Base-by-base conservation (phyloP, 1,140 invertebrate species). In the Streblospio benedicti region DNA sequence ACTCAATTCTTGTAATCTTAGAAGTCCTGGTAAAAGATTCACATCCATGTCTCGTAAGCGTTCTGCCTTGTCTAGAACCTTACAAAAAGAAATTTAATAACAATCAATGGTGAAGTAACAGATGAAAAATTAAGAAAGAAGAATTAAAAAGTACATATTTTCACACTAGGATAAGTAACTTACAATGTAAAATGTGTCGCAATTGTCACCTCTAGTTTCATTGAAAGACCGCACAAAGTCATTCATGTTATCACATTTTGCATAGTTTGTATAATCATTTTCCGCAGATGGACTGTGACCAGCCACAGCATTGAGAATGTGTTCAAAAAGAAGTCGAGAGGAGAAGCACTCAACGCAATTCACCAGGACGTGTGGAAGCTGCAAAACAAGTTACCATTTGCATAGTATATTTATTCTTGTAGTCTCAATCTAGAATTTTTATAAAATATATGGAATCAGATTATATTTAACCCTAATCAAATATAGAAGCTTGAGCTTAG, bases 281-380 rank as follows among this genome's bases (percentile, higher is more conserved):
- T 49, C 20, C 3, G 58, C 41, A 20, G 35, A 56, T 9, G 28
- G 61, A 1, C 18, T 25, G 33, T 51, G 33, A 14, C 49, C 66
- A 9, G 74, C 71, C 4, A 92, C 72, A 54, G 83, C 81, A 47
- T 81, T 81, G 27, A 91, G 61, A 23, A 91, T 85, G n/a, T 82
- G 82, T 74, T 91, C 88, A 68, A 85, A 87, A 41, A 92, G 76
- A 52, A 90, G 84, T 76, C 85, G 86, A 1, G 80, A 74, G n/a
- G 82, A 83, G 68, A 87, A 87, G 69, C 87, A 88, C 71, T 93
- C 90, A 4, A 90, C 81, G 71, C 88, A 88, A 73, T 91, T 89
- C n/a, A 92, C 74, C 47, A 84, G 72, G 25, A 85, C 84, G 66
- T 82, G 77, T 4, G 67, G 69, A n/a, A 76, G 70, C 83, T 85